Base-by-base conservation (phyloP, 2,113 vertebrate species). In the Sceloporus tristichus region DNA sequence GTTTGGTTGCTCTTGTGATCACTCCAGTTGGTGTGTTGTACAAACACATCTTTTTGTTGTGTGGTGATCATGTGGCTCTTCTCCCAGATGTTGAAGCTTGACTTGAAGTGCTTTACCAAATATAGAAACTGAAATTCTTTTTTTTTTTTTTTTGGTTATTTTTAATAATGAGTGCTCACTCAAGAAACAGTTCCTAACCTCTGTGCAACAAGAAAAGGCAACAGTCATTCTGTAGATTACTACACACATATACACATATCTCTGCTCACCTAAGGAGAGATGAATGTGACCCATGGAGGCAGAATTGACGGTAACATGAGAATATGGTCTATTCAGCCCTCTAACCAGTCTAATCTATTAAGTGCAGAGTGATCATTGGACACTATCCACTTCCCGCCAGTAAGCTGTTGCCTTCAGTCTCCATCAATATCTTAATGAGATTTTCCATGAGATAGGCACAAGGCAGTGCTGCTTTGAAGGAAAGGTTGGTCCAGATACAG, bases 101-200 rank as follows among this genome's bases (percentile, higher is more conserved):
- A 83, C 83, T 79, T 87, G 78, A 56, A 86, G 65, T 82, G 81
- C 89, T 86, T 83, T 14, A 84, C 82, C 83, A 62, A 87, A 90
- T 84, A 79, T 7, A 53, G 71, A 84, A 38, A 1, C 0, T 71
- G 89, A 87, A 34, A 34, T 34, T 34, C 34, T 34, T 34, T 34
- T 34, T 34, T 34, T 34, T 34, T 81, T 65, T 76, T 42, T 94
- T 68, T 87, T 7, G 73, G 10, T 23, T 78, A 3, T n/a, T 48
- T 84, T 8, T 66, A 34, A 80, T 75, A 25, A 42, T 65, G 29
- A 66, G 80, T 54, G 38, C 23, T 84, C 27, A 48, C 80, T 83
- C 87, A 90, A 23, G 0, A 25, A 83, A 87, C 56, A 89, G 11
- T 54, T 6, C 54, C 27, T 3, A 2, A 0, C 5, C 13, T 78